phyloP scores from a whole-genome alignment of 2,888 invertebrate genomes.

The Philhelius pedissequus region DNA sequence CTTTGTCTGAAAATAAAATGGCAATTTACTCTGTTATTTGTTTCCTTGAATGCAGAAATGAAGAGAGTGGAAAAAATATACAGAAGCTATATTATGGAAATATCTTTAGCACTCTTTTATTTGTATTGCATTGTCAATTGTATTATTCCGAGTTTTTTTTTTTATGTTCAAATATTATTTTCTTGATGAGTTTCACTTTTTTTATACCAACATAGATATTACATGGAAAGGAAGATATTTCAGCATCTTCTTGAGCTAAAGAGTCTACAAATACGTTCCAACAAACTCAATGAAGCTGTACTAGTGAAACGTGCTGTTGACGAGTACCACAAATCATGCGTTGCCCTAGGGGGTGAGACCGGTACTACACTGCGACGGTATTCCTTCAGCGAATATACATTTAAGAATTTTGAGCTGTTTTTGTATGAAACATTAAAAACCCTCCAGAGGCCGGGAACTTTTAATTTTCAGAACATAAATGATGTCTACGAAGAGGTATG shows the following conservation, averaged over 20 bases:
- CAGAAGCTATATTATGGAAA: slow-evolving; percentile 54
- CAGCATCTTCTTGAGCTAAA: slow-evolving; percentile 95
- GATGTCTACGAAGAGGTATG: slow-evolving; percentile 84
- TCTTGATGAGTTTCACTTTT: slow-evolving; percentile 9
- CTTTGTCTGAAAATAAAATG: slow-evolving; percentile 64
- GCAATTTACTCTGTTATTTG: slow-evolving; percentile 64
- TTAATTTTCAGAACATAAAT: slow-evolving; percentile 83
- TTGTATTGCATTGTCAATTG: slow-evolving; percentile 51
- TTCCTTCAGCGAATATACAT: slow-evolving; percentile 84
- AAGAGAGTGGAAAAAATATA: slow-evolving; percentile 12
- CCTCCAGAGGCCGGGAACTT: slow-evolving; percentile 85
- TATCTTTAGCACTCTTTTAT: slow-evolving; percentile 55
- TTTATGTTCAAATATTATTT: slow-evolving; percentile 32
- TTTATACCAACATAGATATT: slow-evolving; percentile 82
- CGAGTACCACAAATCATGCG: slow-evolving; percentile 88
- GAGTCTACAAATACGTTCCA: slow-evolving; percentile 93
- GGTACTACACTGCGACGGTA: slow-evolving; percentile 81
- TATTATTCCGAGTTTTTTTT: slow-evolving; percentile 23
- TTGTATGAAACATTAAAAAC: slow-evolving; percentile 91
- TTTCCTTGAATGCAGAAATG: slow-evolving; percentile 48
- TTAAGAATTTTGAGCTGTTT: slow-evolving; percentile 91
- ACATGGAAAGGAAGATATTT: slow-evolving; percentile 94
- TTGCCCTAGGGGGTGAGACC: slow-evolving; percentile 81
- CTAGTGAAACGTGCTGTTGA: slow-evolving; percentile 93
- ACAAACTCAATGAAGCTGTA: slow-evolving; percentile 91